Evolutionary conservation across 2,797 vertebrate species (phyloP).

Genomic region (Anguilla anguilla): DNA sequence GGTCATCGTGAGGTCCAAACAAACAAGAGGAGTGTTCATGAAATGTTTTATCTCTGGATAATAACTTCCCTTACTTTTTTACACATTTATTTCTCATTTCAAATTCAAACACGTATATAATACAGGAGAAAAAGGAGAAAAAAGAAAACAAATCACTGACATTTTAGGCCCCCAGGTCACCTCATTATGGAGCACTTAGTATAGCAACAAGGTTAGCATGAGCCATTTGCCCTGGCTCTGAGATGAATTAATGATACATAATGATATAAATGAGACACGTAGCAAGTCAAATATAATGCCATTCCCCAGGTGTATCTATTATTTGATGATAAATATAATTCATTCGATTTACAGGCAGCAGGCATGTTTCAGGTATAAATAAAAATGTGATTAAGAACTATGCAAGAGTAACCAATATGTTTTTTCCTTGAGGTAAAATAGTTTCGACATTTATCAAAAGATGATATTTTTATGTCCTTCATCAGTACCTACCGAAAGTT

Average conservation of each 20-base stretch:
- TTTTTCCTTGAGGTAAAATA: conserved; percentile 39
- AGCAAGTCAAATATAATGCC: conserved; percentile 46
- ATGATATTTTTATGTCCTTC: conserved; percentile 38
- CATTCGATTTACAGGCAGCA: conserved; percentile 55
- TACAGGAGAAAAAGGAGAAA: conserved; percentile 1
- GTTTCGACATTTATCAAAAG: conserved; percentile 47
- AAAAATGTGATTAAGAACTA: conserved; percentile 51
- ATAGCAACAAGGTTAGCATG: conserved; percentile 40
- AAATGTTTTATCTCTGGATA: background rate
- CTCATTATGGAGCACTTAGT: conserved; percentile 51
- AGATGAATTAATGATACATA: conserved; percentile 63
- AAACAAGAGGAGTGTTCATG: background rate
- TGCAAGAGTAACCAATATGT: conserved; percentile 37
- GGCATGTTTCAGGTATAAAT: conserved; percentile 52
- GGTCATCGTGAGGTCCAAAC: background rate
- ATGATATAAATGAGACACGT: conserved; percentile 56
- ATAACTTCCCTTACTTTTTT: conserved; percentile 12
- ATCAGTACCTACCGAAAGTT: conserved; percentile 28
- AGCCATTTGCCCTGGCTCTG: conserved; percentile 34
- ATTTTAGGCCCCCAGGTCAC: conserved; percentile 44
- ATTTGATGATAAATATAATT: conserved; percentile 63
- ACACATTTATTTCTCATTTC: conserved; percentile 27
- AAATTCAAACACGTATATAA: conserved; percentile 17
- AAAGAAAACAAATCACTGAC: conserved; percentile 40
- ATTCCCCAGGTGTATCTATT: conserved; percentile 60